phyloP scores from a whole-genome alignment of 1,140 invertebrate species.

The Macrobrachium nipponense region DNA sequence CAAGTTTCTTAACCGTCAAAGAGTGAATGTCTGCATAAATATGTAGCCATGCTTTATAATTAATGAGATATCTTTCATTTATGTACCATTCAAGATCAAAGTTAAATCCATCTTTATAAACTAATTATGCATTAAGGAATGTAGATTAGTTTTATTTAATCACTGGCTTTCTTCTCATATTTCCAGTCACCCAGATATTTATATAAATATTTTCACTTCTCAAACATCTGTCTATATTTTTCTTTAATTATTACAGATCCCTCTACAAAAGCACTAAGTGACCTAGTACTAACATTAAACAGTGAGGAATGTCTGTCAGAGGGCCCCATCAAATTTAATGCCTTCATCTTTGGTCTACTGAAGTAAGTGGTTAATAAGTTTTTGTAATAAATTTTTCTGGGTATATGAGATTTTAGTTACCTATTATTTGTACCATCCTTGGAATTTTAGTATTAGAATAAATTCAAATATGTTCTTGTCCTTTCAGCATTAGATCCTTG shows the following conservation, averaged over 20 bases:
- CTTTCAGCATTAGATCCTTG: slow-evolving; percentile 79
- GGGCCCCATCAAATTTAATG: slow-evolving; percentile 88
- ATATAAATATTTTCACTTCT: neutral
- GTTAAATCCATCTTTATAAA: too few species aligned
- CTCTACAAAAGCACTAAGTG: slow-evolving; percentile 86
- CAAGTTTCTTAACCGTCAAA: too few species aligned
- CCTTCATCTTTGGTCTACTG: slow-evolving; percentile 88
- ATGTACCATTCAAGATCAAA: too few species aligned
- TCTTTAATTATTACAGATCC: slow-evolving; percentile 71
- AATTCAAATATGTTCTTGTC: slow-evolving; percentile 32
- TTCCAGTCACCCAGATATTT: too few species aligned
- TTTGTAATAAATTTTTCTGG: neutral
- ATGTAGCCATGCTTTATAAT: too few species aligned
- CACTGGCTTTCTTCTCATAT: too few species aligned
- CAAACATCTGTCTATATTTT: neutral
- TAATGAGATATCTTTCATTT: too few species aligned
- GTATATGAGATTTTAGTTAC: slow-evolving; percentile 13
- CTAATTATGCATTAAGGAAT: too few species aligned
- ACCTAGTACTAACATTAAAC: slow-evolving; percentile 86
- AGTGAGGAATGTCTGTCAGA: slow-evolving; percentile 85
- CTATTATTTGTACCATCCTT: neutral
- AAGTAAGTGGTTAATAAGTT: slow-evolving; percentile 77
- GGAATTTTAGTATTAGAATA: neutral
- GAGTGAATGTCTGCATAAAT: too few species aligned
- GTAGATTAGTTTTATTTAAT: too few species aligned